Base-by-base conservation (phyloP, 2,888 invertebrate species). In the Imbricaverruca yamaguchii region DNA sequence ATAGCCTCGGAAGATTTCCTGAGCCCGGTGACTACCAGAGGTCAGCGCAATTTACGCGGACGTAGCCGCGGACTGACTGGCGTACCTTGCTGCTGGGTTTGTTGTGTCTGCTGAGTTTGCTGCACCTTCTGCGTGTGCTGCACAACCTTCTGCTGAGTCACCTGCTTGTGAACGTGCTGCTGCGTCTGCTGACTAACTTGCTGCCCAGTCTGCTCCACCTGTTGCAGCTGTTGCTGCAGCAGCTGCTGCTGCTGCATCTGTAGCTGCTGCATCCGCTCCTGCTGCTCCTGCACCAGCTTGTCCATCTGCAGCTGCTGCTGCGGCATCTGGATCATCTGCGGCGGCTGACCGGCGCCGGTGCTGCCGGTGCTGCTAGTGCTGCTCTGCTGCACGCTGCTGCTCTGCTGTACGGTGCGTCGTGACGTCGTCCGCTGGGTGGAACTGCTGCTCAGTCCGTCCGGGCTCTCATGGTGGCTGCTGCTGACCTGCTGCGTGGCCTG, bases 61-160 rank as follows among this genome's bases (percentile, higher is more conserved):
- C 18, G 61, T 8, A 8, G 61, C 63, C 4, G 63, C 63, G 63
- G 63, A 63, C n/a, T 63, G n/a, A 21, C 15, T 23, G 39, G 69
- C 69, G 69, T 69, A 69, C 69, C 69, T 69, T 25, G 69, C 69
- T 69, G 69, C 69, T 69, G 69, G 15, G 23, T 23, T 39, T 69
- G 69, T 39, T 69, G 69, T 23, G 21, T 15, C 39, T 74, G 74
- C 55, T 74, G 55, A 10, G 74, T 55, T 21, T 15, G 18, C 74
- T 53, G 53, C 53, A 21, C 74, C 74, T 74, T 74, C 53, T 55
- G 67, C 12, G 67, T n/a, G 2, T 21, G 25, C 74, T 74, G 74
- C 74, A 59, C 59, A 0, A 15, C 15, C 59, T 59, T n/a, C 25
- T 21, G 23, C 74, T 74, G 74, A 12, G 74, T 74, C 21, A 74